Evolutionary conservation across 2,113 vertebrate genomes (phyloP).

Genomic region (Scortum barcoo): DNA sequence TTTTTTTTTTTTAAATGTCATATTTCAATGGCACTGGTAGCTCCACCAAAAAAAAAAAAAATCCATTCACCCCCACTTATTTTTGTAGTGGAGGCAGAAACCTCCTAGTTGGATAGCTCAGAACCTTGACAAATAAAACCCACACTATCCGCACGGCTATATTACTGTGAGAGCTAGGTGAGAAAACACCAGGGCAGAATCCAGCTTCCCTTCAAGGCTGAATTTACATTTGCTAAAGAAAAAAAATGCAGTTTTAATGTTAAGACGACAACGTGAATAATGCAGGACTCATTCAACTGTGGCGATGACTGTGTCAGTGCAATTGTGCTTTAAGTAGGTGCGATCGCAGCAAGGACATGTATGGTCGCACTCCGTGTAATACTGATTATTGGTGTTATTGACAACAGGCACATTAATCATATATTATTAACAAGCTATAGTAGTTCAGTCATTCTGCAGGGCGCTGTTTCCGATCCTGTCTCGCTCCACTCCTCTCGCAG

Average conservation of each 20-base stretch:
- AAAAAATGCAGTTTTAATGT: slow-evolving; percentile 29
- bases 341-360: no score
- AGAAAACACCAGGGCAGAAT: slow-evolving; percentile 2
- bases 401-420: slow-evolving; percentile 30
- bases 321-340: neutral
- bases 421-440: slow-evolving; percentile 11
- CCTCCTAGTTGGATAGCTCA: neutral
- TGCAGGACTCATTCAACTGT: slow-evolving; percentile 14
- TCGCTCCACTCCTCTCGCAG: slow-evolving; percentile 33
- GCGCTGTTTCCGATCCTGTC: slow-evolving; percentile 35
- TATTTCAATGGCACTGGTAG: neutral
- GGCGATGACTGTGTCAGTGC: neutral
- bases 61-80: neutral
- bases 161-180: slow-evolving; percentile 4
- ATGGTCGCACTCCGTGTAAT: neutral
- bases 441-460: slow-evolving; percentile 22
- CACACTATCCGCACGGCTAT: slow-evolving; percentile 12
- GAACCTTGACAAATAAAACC: slow-evolving; percentile 15
- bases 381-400: slow-evolving; percentile 13
- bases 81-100: slow-evolving; percentile 1
- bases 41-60: neutral
- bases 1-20: slow-evolving; percentile 3
- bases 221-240: slow-evolving; percentile 3
- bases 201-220: neutral
- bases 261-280: slow-evolving; percentile 40